Evolutionary conservation across 2,797 vertebrate species (phyloP).

Genomic region (Labeo calbasu): DNA sequence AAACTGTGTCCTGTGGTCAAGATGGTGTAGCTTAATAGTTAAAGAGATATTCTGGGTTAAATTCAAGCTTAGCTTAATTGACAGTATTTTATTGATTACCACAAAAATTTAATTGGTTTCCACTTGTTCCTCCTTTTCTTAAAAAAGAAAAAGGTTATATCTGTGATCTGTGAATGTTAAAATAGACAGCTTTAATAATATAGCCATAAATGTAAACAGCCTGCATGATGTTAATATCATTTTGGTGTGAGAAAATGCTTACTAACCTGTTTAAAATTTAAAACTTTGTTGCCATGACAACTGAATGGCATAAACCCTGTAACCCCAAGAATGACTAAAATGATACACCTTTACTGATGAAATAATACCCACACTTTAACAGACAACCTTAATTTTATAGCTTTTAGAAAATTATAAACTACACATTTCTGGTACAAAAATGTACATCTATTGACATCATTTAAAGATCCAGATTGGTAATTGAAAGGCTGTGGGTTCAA

Average conservation of each 20-base stretch:
- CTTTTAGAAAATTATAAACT: not conserved
- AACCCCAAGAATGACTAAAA: not conserved
- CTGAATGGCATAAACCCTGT: not conserved
- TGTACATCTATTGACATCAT: not conserved
- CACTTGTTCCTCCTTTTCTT: not conserved
- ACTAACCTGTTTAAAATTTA: not conserved
- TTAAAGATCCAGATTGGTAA: not conserved
- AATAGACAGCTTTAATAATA: no score
- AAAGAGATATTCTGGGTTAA: not conserved
- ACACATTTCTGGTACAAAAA: not conserved
- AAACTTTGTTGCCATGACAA: not conserved
- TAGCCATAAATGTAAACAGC: not conserved
- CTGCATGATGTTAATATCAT: not conserved
- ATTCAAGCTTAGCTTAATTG: not conserved
- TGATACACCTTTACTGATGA: not conserved
- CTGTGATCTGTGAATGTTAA: not conserved
- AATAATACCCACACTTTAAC: not conserved
- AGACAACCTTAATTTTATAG: not conserved
- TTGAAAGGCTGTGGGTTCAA: not conserved
- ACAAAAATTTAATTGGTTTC: not conserved
- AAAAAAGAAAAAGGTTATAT: no score
- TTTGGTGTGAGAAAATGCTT: not conserved
- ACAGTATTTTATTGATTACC: not conserved
- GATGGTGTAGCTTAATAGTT: not conserved
- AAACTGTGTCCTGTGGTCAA: not conserved